Percentiles rank a stretch among this genome's conserved stretches.
Evolutionary conservation across 2,113 vertebrate species (phyloP).

Genomic region (Odontophorus gujanensis): DNA sequence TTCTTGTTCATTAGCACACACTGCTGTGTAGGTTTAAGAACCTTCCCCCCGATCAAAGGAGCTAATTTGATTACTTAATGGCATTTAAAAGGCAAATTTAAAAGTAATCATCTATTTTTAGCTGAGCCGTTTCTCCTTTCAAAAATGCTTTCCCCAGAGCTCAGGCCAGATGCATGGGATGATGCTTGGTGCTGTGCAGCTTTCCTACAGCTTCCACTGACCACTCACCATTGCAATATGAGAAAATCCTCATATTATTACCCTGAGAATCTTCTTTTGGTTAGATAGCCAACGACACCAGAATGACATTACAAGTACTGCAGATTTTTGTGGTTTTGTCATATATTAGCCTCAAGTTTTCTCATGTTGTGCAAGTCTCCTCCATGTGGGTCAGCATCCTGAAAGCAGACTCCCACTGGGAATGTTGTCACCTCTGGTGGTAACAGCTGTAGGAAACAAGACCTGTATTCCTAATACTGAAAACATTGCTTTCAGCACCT

Average conservation of each 20-base stretch:
- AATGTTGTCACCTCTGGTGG: neutral
- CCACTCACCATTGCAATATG: neutral
- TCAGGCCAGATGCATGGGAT: neutral
- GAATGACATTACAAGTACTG: neutral
- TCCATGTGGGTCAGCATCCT: neutral
- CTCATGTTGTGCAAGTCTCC: neutral
- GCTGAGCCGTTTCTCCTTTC: neutral
- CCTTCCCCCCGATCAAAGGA: neutral
- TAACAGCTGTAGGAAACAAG: neutral
- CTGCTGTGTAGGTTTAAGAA: neutral
- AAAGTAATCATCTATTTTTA: constrained; percentile 9
- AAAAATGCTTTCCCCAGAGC: constrained; percentile 1
- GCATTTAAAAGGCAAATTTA: constrained; percentile 13
- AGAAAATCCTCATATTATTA: neutral
- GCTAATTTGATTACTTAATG: constrained; percentile 6
- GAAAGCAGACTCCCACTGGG: fast-evolving
- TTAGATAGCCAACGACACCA: neutral
- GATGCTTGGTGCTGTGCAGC: fast-evolving
- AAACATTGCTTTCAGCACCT: constrained; percentile 22
- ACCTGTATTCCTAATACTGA: neutral
- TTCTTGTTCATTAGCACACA: neutral
- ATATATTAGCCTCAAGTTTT: neutral
- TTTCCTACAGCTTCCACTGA: neutral
- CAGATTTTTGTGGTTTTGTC: neutral
- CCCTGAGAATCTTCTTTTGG: neutral